These are phyloP conservation scores for Ramphastos sulfuratus DNA, from an alignment of 2,113 vertebrate genomes.

Conservation along the genomic window DNA sequence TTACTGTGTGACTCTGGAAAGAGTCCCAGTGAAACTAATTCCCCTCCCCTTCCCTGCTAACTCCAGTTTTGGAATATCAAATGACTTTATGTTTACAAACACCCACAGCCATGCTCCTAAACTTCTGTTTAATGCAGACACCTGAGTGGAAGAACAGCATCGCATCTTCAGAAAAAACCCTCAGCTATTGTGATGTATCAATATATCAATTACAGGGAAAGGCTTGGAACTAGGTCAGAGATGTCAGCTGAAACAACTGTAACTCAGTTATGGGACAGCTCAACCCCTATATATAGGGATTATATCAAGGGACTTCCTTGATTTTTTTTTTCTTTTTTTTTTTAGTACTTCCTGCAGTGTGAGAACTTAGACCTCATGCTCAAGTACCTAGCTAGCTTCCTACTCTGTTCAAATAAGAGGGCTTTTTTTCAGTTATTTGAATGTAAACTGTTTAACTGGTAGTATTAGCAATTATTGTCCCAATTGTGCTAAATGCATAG, in stretches of 20 bases:
- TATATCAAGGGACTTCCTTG: not conserved
- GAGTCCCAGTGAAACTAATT: not conserved
- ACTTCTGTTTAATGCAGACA: not conserved
- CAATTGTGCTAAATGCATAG: not conserved
- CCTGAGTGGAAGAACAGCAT: not conserved
- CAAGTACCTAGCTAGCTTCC: not conserved
- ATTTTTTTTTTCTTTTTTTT: not conserved
- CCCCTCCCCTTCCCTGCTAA: not conserved
- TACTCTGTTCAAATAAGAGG: not conserved
- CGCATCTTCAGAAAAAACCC: not conserved
- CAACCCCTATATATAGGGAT: not conserved
- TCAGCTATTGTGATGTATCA: not conserved
- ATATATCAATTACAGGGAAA: not conserved
- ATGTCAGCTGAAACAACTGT: accelerated
- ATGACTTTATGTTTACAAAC: not conserved
- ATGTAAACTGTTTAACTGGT: not conserved
- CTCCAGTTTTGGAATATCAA: not conserved
- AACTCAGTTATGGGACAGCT: not conserved
- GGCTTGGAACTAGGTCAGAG: not conserved
- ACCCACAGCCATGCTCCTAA: not conserved
- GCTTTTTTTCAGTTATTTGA: not conserved
- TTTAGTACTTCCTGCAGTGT: not conserved
- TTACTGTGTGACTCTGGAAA: not conserved
- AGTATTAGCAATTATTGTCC: not conserved
- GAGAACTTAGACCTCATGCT: not conserved